A percentile compares a stretch with the other conserved stretches of the same genome.
phyloP scores from a whole-genome alignment of 2,797 vertebrate genomes.

The Merluccius polli region DNA sequence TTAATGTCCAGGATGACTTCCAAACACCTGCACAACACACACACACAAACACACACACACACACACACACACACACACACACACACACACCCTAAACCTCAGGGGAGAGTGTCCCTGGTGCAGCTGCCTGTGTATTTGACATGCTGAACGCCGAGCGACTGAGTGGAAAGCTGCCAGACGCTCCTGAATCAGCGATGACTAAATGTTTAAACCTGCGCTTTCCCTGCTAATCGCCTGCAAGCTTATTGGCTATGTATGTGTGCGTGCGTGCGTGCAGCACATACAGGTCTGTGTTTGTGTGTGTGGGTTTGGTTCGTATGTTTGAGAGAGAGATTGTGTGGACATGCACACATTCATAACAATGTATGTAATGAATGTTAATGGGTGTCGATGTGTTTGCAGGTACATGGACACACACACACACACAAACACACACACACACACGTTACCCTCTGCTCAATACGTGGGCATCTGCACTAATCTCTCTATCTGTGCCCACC shows the following conservation, averaged over 20 bases:
- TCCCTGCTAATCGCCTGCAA: conserved; percentile 53
- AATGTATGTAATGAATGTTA: too few relatives aligned
- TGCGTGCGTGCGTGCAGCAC: background rate
- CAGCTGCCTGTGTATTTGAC: conserved; percentile 48
- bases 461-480: too few relatives aligned
- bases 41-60: conserved; percentile 15
- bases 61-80: conserved; percentile 11
- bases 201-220: conserved; percentile 53
- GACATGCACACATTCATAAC: too few relatives aligned
- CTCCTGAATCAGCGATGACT: conserved; percentile 65
- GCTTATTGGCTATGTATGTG: conserved; percentile 26
- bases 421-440: too few relatives aligned
- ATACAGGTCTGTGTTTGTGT: conserved; percentile 21
- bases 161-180: conserved; percentile 54
- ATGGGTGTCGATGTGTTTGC: too few relatives aligned
- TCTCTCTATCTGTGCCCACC: too few relatives aligned
- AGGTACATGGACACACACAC: too few relatives aligned
- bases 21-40: conserved; percentile 4
- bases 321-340: too few relatives aligned
- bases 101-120: conserved; percentile 7
- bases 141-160: conserved; percentile 50
- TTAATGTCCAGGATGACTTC: background rate
- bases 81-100: background rate
- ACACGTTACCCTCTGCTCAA: too few relatives aligned
- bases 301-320: background rate